Percentiles rank a stretch among this genome's conserved stretches.
These are phyloP conservation scores for Hippoglossus stenolepis DNA, from an alignment of 2,113 vertebrate genomes.

Conservation along the genomic window DNA sequence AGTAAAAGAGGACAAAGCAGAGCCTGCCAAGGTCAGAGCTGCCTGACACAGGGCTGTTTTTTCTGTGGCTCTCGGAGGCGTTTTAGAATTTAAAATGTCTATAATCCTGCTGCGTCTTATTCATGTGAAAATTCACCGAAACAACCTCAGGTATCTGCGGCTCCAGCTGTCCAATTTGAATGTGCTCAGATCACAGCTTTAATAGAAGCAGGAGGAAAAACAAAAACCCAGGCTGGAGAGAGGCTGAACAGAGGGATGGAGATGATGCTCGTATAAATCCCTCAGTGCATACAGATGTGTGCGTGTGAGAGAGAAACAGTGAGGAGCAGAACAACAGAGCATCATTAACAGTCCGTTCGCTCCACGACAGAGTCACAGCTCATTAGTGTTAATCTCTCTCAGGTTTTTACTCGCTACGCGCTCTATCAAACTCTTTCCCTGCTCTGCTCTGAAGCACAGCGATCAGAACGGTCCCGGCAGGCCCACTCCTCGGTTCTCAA, in stretches of 20 bases:
- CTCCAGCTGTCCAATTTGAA: conserved; percentile 44
- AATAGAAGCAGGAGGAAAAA: conserved; percentile 32
- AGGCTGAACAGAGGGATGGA: conserved; percentile 35
- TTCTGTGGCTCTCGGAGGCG: conserved; percentile 32
- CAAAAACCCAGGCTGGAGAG: conserved; percentile 1
- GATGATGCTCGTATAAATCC: conserved; percentile 26
- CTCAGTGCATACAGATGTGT: conserved; percentile 23
- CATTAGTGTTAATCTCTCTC: conserved; percentile 69
- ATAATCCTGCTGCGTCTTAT: conserved; percentile 27
- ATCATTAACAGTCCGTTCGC: conserved; percentile 53
- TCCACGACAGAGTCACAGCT: conserved; percentile 60
- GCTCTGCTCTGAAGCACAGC: conserved; percentile 27
- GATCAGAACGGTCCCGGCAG: conserved; percentile 25
- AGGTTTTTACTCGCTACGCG: conserved; percentile 35
- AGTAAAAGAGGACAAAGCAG: conserved; percentile 64
- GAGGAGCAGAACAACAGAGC: conserved; percentile 40
- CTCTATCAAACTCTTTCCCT: conserved; percentile 49
- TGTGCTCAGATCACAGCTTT: conserved; percentile 20
- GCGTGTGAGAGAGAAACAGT: not conserved
- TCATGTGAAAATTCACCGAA: conserved; percentile 17
- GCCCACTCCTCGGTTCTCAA: conserved; percentile 11
- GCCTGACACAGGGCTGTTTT: conserved; percentile 19
- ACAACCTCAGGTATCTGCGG: conserved; percentile 43
- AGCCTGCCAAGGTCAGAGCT: not conserved
- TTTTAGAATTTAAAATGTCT: conserved; percentile 18